These are phyloP conservation scores for Trogon melanurus DNA, from an alignment of 2,113 vertebrate genomes.

Conservation along the genomic window DNA sequence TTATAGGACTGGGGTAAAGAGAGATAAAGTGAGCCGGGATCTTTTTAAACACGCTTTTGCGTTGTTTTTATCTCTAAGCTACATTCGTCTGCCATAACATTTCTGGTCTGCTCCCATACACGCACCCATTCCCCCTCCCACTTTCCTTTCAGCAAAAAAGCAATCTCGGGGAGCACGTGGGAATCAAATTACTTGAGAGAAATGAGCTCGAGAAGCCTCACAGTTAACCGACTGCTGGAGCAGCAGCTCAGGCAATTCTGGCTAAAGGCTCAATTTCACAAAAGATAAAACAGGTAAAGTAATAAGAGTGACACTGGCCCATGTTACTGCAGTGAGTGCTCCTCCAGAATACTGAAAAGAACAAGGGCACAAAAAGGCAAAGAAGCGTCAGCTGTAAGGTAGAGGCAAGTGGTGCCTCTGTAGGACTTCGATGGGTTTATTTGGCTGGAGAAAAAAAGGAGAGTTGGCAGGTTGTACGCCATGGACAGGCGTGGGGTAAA, in stretches of 20 bases:
- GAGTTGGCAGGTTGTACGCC: accelerated
- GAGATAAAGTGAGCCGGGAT: not conserved
- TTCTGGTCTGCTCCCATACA: not conserved
- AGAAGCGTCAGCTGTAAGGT: not conserved
- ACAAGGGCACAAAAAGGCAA: slow-evolving; percentile 33
- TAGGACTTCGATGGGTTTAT: not conserved
- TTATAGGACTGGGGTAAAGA: not conserved
- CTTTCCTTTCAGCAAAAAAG: slow-evolving; percentile 39
- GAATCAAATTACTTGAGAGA: slow-evolving; percentile 80
- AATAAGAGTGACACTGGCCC: slow-evolving; percentile 73
- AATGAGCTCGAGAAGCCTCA: slow-evolving; percentile 76
- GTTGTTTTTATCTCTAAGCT: slow-evolving; percentile 2
- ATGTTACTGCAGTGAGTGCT: slow-evolving; percentile 58
- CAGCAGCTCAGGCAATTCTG: slow-evolving; percentile 75
- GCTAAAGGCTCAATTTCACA: slow-evolving; percentile 78
- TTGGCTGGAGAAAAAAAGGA: not conserved
- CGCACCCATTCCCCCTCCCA: not conserved
- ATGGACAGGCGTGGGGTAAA: not conserved
- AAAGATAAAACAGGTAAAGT: slow-evolving; percentile 81
- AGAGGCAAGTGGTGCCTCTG: not conserved
- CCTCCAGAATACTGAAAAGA: slow-evolving; percentile 72
- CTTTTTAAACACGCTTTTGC: not conserved
- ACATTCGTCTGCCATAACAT: not conserved
- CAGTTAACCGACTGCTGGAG: slow-evolving; percentile 75
- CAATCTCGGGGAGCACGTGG: slow-evolving; percentile 72